Evolutionary conservation across 2,797 vertebrate species (phyloP).

Genomic region (Phoeniculus purpureus): DNA sequence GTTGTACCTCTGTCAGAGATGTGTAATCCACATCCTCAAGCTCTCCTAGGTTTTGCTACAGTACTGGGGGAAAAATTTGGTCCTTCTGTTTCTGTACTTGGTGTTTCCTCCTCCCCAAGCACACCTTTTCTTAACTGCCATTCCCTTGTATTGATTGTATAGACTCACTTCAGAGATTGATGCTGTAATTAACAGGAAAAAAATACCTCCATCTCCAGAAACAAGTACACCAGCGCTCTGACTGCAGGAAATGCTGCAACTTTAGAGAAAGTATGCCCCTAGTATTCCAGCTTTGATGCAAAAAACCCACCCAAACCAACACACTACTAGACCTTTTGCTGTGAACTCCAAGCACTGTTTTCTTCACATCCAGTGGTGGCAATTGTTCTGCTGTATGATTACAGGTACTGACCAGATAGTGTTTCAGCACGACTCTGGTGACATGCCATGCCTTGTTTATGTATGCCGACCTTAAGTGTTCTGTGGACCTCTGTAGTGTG

Average conservation of each 20-base stretch:
- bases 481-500: neutral
- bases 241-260: neutral
- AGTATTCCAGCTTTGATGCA: neutral
- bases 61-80: neutral
- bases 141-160: neutral
- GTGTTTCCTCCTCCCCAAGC: neutral
- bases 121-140: neutral
- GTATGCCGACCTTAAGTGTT: neutral
- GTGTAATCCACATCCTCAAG: neutral
- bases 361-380: neutral
- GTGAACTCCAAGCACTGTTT: neutral
- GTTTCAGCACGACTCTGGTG: neutral
- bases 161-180: neutral
- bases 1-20: slow-evolving; percentile 26
- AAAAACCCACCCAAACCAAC: neutral
- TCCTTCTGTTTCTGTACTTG: neutral
- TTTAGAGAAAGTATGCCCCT: neutral
- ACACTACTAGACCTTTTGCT: neutral
- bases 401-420: neutral
- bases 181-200: neutral
- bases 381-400: neutral
- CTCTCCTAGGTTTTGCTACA: neutral
- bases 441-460: neutral
- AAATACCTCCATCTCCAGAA: neutral
- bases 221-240: neutral